These are phyloP conservation scores for Sweltsa coloradensis DNA, from an alignment of 1,140 invertebrate species.

Conservation along the genomic window DNA sequence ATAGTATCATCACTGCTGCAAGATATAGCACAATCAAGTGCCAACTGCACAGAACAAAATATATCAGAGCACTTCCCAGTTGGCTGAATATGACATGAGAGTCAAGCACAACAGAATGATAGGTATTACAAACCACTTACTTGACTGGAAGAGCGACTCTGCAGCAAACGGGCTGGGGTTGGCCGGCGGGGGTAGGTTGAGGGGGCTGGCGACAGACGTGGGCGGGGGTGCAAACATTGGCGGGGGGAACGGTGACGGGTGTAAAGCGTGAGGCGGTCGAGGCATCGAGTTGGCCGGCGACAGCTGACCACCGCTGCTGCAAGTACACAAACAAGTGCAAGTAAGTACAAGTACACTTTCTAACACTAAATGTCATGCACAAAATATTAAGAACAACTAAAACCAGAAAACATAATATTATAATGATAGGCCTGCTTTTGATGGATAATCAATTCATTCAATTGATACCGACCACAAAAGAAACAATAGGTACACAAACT, in stretches of 20 bases:
- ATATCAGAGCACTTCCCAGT: background rate
- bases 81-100: no score
- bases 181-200: constrained; percentile 28
- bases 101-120: background rate
- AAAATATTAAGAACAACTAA: no score
- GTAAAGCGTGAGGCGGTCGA: constrained; percentile 36
- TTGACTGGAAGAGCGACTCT: constrained; percentile 74
- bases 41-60: background rate
- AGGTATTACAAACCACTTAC: constrained; percentile 39
- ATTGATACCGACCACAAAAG: no score
- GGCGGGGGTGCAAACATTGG: constrained; percentile 55
- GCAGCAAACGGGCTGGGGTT: constrained; percentile 75
- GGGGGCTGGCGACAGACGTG: constrained; percentile 25
- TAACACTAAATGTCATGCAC: no score
- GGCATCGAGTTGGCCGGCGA: constrained; percentile 37
- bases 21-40: no score
- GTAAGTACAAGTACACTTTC: no score
- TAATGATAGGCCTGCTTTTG: no score
- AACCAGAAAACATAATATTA: no score
- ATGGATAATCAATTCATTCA: no score
- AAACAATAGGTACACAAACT: no score
- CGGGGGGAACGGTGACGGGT: constrained; percentile 34
- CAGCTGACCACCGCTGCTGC: constrained; percentile 33
- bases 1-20: no score
- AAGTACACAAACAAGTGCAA: constrained; percentile 16